Evolutionary conservation across 64 coral and sea anemone species (phyloP).

Genomic region (Montipora efflorescens): DNA sequence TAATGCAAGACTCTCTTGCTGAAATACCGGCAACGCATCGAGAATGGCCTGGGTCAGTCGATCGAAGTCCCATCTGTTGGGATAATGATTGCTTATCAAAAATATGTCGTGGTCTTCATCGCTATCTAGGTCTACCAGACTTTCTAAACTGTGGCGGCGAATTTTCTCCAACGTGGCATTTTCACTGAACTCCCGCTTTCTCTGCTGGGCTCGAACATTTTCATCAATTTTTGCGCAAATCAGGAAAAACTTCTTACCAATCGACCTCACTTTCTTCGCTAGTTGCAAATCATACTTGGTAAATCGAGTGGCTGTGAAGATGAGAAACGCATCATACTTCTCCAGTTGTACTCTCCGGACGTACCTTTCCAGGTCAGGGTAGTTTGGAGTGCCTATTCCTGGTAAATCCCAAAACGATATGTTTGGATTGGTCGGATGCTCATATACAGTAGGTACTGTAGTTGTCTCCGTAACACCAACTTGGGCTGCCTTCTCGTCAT

Average conservation of each 20-base stretch:
- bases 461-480: conserved; percentile 42
- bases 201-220: conserved; percentile 6
- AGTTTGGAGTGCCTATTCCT: conserved; percentile 63
- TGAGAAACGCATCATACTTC: conserved; percentile 50
- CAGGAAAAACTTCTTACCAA: conserved; percentile 44
- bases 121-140: not conserved
- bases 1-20: conserved; percentile 13
- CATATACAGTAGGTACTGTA: not conserved
- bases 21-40: conserved; percentile 18
- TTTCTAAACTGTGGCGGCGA: not conserved
- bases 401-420: conserved; percentile 63
- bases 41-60: conserved; percentile 34
- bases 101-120: conserved; percentile 27
- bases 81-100: conserved; percentile 65
- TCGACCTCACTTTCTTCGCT: not conserved
- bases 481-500: conserved; percentile 21
- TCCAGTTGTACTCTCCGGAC: conserved; percentile 22
- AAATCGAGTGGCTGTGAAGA: conserved; percentile 25
- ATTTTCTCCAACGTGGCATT: conserved; percentile 24
- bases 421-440: conserved; percentile 50
- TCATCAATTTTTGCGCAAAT: conserved; percentile 66
- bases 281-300: conserved; percentile 27
- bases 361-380: conserved; percentile 34
- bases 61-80: conserved; percentile 50
- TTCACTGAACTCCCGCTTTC: conserved; percentile 30